Evolutionary conservation across 2,888 invertebrate genomes (phyloP), one percentile per base, ranked within the genome.

Genomic region (Apodemia duryi): DNA sequence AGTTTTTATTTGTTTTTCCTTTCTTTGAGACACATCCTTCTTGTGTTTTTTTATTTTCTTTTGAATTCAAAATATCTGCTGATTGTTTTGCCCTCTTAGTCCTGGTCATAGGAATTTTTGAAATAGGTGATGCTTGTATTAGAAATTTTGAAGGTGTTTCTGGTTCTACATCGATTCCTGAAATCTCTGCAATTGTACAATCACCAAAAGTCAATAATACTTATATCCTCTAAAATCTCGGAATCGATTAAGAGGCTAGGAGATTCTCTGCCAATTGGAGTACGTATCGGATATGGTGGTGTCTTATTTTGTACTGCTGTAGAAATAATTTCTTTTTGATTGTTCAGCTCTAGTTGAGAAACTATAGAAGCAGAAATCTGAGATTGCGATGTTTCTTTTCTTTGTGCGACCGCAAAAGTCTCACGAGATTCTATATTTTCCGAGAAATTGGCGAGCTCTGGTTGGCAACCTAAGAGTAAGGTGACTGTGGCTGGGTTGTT

Each of bases 101-200:
- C 65, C 65, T 69, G 11, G 64, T 66, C 64, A 66, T 63, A 38
- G 63, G 67, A 66, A 69, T 67, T 63, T 66, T 66, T 63, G 69
- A 67, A 57, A 69, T 69, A 63, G 67, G 69, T 61, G 69, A 68
- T 54, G 68, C 62, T 65, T 69, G 49, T 28, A 63, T 13, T 64
- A 69, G 54, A 67, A 66, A 57, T 64, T 69, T 68, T 46, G 68
- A 68, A 54, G 67, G 63, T 65, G 69, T 69, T 69, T 69, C 65
- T 64, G 49, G 46, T 62, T 67, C 62, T 64, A 60, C 29, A 63
- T 60, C 1, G 0, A 6, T 62, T 51, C 28, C 29, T 49, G 29
- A 43, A 46, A 46, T 57, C 46, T 61, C 41, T 54, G 21, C 62
- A 57, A 64, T 62, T 63, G 60, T 54, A 64, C n/a, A 64, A 70